Percentiles rank a stretch among this genome's conserved stretches.
Conservation (phyloP, 2,888 invertebrate species). For the Timema cristinae region DNA sequence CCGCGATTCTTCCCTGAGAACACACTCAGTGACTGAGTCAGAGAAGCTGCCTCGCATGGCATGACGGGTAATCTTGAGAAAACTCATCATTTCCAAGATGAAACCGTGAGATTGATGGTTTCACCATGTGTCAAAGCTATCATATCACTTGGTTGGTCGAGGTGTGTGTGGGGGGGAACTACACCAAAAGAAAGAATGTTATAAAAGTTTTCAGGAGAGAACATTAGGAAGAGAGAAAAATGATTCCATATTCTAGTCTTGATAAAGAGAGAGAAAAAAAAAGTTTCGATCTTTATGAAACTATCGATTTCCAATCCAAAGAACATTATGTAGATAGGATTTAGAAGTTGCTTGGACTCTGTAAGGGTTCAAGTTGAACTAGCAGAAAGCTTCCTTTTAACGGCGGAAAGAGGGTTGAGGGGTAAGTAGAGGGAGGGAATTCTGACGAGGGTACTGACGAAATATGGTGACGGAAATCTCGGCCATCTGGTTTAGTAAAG, state of each 20-base stretch:
- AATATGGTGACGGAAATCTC: slow-evolving; percentile 5
- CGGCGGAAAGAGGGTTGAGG: background rate
- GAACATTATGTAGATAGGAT: slow-evolving; percentile 14
- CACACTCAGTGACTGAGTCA: too few species aligned
- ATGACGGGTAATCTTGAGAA: too few species aligned
- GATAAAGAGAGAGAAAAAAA: background rate
- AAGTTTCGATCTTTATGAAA: slow-evolving; percentile 16
- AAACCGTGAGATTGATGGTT: too few species aligned
- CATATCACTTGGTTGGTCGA: too few species aligned
- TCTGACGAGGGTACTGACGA: too few species aligned
- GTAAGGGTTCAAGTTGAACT: background rate
- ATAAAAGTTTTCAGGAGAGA: slow-evolving; percentile 12
- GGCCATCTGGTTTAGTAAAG: slow-evolving; percentile 1
- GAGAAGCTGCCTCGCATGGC: too few species aligned
- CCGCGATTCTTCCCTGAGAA: too few species aligned
- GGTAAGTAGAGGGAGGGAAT: background rate
- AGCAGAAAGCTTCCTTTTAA: background rate
- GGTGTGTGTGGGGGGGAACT: too few species aligned
- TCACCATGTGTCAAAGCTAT: too few species aligned
- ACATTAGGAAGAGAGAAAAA: background rate
- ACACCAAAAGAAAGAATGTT: too few species aligned
- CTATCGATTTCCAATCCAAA: slow-evolving; percentile 14
- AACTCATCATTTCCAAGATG: too few species aligned
- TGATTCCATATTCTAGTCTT: slow-evolving; percentile 6
- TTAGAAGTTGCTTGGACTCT: slow-evolving; percentile 9